Evolutionary conservation across 2,888 invertebrate species (phyloP), one percentile per base, ranked within the genome.

Genomic region (Xestia sexstrigata): DNA sequence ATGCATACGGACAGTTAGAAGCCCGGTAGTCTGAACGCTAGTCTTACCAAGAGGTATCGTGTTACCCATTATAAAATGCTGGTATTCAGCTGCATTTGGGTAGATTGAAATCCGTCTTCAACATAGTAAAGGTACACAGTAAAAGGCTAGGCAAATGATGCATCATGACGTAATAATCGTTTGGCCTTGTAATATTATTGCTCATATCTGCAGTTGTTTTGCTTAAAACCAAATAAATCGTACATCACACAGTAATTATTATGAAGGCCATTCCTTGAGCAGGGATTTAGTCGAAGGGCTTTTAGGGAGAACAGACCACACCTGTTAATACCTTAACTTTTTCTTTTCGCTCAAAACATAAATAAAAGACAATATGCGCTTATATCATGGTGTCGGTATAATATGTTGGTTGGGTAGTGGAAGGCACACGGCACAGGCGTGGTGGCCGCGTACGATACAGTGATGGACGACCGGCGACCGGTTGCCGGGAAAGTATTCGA

Each of bases 401-500:
- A 58, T 70, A 49, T 42, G 63, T 52, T 58, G 72, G 66, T 60
- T 30, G 60, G 55, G 39, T 9, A 58, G 23, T 23, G 49, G 26
- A 30, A 60, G 60, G 15, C 15, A 47, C 68, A 58, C 60, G 70
- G 45, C 45, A 9, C 70, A 39, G 77, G 73, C 80, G 70, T 66
- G 76, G 87, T 35, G 23, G 45, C 52, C n/a, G 81, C 35, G 47
- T 74, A 68, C 70, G 58, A 42, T 70, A 82, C 86, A 86, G 80
- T 80, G 89, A 81, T 68, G 26, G 55, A 74, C 62, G 76, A 81
- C 67, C 67, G 79, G 73, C 63, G 72, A 88, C 88, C 81, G 86
- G 86, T 88, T 68, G 69, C 26, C 55, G 78, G 71, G 85, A 85
- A 85, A 85, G 88, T 87, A 74, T 65, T 71, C 30, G 26, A 42